Evolutionary conservation across 2,113 vertebrate species (phyloP).

Genomic region (Trachemys scripta): DNA sequence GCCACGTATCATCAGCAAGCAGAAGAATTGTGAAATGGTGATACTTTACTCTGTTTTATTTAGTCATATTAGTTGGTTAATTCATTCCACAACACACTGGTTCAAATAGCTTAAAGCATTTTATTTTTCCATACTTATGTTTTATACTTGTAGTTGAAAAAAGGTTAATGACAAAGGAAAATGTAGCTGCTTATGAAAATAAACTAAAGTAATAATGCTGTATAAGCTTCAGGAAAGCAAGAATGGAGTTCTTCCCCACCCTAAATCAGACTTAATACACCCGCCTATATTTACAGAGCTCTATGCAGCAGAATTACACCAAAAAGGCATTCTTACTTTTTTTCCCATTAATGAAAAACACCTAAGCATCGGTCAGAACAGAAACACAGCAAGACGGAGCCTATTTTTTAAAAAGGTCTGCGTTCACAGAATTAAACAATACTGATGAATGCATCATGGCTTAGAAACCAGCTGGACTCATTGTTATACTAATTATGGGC

Average conservation of each 20-base stretch:
- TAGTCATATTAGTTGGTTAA: background rate
- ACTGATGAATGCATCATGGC: background rate
- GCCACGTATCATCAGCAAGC: background rate
- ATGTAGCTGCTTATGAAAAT: background rate
- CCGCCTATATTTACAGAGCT: background rate
- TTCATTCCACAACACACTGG: slow-evolving; percentile 1
- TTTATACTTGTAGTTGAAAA: background rate
- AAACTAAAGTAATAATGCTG: background rate
- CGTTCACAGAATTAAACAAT: background rate
- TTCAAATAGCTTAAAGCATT: slow-evolving; percentile 10
- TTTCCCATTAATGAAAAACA: background rate
- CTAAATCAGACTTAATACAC: background rate
- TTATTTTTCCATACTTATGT: background rate
- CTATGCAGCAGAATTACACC: background rate
- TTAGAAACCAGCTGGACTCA: background rate
- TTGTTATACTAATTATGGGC: background rate
- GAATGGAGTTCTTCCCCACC: background rate
- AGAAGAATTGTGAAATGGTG: slow-evolving; percentile 11
- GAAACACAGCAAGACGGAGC: background rate
- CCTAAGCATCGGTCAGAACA: background rate
- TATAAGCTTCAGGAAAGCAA: slow-evolving; percentile 13
- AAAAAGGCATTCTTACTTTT: background rate
- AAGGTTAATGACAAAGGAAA: background rate
- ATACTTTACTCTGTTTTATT: slow-evolving; percentile 22
- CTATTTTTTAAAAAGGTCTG: rapidly evolving